Conservation (phyloP, 2,797 vertebrate genomes). For the Hemitrygon akajei region DNA sequence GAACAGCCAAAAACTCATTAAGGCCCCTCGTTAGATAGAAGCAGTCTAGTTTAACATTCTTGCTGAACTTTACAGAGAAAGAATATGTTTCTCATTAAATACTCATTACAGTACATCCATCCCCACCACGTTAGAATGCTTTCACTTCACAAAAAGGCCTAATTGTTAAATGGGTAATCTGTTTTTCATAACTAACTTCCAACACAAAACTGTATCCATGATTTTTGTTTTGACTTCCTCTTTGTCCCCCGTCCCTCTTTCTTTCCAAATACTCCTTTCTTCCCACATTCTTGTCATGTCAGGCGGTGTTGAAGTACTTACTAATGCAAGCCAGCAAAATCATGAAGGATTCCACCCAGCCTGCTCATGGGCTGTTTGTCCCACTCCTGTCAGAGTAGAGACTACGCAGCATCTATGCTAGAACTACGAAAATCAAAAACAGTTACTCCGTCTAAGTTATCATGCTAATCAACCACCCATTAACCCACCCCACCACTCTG, state of each 20-base stretch:
- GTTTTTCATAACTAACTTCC: slow-evolving; percentile 2
- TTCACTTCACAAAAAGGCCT: slow-evolving; percentile 21
- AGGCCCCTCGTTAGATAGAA: background rate
- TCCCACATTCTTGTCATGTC: background rate
- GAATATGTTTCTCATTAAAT: background rate
- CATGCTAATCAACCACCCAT: too few relatives aligned
- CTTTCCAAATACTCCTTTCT: background rate
- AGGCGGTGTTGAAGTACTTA: too few relatives aligned
- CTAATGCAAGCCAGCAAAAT: too few relatives aligned
- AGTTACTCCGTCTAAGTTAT: too few relatives aligned
- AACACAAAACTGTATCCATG: background rate
- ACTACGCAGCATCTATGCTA: too few relatives aligned
- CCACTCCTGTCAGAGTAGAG: too few relatives aligned
- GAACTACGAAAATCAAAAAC: too few relatives aligned
- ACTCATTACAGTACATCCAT: background rate
- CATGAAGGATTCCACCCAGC: too few relatives aligned
- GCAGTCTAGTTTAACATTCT: background rate
- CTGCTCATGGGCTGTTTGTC: too few relatives aligned
- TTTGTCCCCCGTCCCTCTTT: too few relatives aligned
- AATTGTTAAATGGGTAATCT: slow-evolving; percentile 19
- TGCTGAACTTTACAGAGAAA: background rate
- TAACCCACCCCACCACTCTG: too few relatives aligned
- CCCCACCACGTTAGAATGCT: background rate
- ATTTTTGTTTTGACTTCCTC: background rate
- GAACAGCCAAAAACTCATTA: background rate